phyloP scores from a whole-genome alignment of 2,888 invertebrate species.

The Opisthograptis luteolata region DNA sequence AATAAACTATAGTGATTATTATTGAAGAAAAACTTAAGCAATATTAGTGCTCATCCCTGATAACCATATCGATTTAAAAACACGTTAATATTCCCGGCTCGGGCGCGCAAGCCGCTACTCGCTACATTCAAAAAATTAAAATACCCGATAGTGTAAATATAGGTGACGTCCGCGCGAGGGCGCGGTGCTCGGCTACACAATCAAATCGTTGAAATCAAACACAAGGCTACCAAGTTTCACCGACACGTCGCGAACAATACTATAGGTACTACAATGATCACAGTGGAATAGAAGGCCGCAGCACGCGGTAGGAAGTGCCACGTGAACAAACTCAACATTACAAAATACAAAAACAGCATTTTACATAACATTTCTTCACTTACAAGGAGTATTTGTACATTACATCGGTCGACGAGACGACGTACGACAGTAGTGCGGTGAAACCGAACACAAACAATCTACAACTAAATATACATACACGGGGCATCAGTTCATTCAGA shows the following conservation, averaged over 20 bases:
- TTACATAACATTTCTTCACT: conserved; percentile 31
- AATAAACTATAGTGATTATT: conserved; percentile 79
- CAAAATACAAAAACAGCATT: conserved; percentile 14
- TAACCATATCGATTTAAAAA: conserved; percentile 73
- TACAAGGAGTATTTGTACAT: conserved; percentile 61
- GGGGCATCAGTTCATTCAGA: conserved; percentile 59
- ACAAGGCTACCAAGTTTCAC: conserved; percentile 51
- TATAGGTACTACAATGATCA: conserved; percentile 49
- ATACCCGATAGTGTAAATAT: conserved; percentile 74
- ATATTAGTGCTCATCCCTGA: conserved; percentile 72
- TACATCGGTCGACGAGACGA: conserved; percentile 42
- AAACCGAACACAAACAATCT: conserved; percentile 46
- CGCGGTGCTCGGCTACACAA: conserved; percentile 57
- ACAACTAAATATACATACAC: conserved; percentile 65
- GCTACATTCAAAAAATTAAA: conserved; percentile 72
- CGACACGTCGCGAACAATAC: conserved; percentile 47
- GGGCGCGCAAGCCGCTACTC: conserved; percentile 66
- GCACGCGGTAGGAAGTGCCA: conserved; percentile 11
- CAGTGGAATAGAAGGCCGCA: conserved; percentile 52
- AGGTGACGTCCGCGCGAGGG: conserved; percentile 60
- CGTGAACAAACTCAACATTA: conserved; percentile 1
- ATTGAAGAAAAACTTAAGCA: conserved; percentile 75
- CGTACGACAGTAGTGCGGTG: conserved; percentile 39
- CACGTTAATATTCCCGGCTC: conserved; percentile 72
- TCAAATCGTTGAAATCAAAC: conserved; percentile 45